phyloP scores from a whole-genome alignment of 2,888 invertebrate species.

The Machimus rusticus region DNA sequence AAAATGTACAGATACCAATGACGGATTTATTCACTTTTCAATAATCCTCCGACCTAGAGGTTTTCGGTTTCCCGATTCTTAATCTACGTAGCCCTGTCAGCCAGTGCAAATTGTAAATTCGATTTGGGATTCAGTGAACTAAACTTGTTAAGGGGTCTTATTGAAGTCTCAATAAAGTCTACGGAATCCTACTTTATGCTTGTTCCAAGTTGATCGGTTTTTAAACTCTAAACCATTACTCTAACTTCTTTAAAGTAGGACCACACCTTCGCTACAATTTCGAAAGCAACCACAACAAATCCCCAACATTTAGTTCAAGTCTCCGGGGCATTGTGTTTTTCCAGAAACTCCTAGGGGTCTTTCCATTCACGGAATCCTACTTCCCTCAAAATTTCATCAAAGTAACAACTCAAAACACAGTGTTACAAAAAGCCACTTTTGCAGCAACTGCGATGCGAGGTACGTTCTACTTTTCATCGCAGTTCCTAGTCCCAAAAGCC shows the following conservation, averaged over 20 bases:
- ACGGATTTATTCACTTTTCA: no score
- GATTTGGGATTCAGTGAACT: no score
- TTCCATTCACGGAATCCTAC: background rate
- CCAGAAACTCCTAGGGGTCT: background rate
- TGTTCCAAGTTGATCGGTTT: no score
- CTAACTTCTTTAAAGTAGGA: background rate
- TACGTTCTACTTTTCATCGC: background rate
- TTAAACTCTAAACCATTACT: background rate
- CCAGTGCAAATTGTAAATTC: no score
- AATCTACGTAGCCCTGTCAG: no score
- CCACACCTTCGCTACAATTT: background rate
- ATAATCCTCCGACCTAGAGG: no score
- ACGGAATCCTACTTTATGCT: no score
- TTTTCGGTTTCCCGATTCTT: no score
- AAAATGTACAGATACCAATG: no score
- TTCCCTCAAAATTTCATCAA: background rate
- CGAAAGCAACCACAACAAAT: background rate
- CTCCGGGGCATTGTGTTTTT: background rate
- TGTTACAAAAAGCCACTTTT: background rate
- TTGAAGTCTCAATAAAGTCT: no score
- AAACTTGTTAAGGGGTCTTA: no score
- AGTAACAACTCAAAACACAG: background rate
- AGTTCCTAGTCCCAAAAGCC: background rate
- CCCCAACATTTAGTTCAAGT: background rate
- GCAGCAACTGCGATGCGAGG: background rate